phyloP scores from a whole-genome alignment of 2,888 invertebrate species.

The Ceramica pisi region DNA sequence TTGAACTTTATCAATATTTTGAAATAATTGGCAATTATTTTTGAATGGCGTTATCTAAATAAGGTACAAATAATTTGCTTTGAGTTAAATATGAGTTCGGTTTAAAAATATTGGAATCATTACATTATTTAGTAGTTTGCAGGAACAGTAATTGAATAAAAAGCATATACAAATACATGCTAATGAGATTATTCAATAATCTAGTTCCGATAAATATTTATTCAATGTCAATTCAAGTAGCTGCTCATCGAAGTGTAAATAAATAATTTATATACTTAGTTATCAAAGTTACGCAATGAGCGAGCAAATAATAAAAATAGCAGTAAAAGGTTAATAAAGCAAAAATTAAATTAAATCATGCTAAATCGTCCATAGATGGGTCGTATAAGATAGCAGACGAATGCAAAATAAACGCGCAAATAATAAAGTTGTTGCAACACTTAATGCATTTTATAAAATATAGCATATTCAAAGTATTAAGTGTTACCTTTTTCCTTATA shows the following conservation, averaged over 20 bases:
- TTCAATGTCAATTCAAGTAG: slow-evolving; percentile 38
- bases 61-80: background rate
- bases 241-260: slow-evolving; percentile 21
- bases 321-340: slow-evolving; percentile 44
- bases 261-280: slow-evolving; percentile 13
- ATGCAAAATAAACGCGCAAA: slow-evolving; percentile 61
- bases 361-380: slow-evolving; percentile 83
- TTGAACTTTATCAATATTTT: slow-evolving; percentile 5
- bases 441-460: slow-evolving; percentile 61
- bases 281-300: slow-evolving; percentile 10
- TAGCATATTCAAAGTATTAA: slow-evolving; percentile 62
- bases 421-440: slow-evolving; percentile 58
- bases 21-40: slow-evolving; percentile 38
- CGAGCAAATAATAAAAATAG: slow-evolving; percentile 17
- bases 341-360: slow-evolving; percentile 66
- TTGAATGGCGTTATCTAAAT: slow-evolving; percentile 4
- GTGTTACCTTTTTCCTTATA: slow-evolving; percentile 96
- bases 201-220: slow-evolving; percentile 33
- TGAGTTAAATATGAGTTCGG: background rate
- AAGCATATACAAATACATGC: slow-evolving; percentile 27
- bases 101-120: slow-evolving; percentile 6
- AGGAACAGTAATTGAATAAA: slow-evolving; percentile 7
- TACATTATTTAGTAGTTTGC: slow-evolving; percentile 35
- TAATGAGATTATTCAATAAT: slow-evolving; percentile 25
- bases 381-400: slow-evolving; percentile 71